phyloP scores from a whole-genome alignment of 2,888 invertebrate genomes.

The Zelleria hepariella region DNA sequence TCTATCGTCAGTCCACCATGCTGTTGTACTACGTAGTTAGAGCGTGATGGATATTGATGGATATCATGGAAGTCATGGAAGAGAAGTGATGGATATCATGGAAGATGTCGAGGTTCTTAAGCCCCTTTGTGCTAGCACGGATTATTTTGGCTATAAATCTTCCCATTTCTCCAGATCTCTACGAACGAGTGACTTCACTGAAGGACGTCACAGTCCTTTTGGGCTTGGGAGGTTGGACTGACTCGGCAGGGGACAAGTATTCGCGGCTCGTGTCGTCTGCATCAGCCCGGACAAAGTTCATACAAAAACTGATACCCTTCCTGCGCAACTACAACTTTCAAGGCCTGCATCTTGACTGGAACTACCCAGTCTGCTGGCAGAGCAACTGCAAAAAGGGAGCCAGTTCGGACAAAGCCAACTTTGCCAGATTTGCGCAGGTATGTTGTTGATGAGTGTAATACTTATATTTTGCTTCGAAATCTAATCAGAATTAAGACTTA shows the following conservation, averaged over 20 bases:
- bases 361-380: slow-evolving; percentile 95
- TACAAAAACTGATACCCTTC: slow-evolving; percentile 78
- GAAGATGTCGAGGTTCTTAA: too few relatives aligned
- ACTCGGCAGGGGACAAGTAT: slow-evolving; percentile 90
- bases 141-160: too few relatives aligned
- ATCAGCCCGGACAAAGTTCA: slow-evolving; percentile 77
- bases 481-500: too few relatives aligned
- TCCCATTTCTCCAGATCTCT: slow-evolving; percentile 84
- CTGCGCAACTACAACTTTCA: slow-evolving; percentile 82
- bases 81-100: too few relatives aligned
- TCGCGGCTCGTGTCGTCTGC: slow-evolving; percentile 81
- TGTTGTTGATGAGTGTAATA: too few relatives aligned
- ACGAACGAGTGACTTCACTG: slow-evolving; percentile 81
- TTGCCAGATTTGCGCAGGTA: slow-evolving; percentile 81
- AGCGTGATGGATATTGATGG: too few relatives aligned
- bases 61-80: too few relatives aligned
- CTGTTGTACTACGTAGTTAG: too few relatives aligned
- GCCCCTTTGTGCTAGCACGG: too few relatives aligned
- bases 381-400: slow-evolving; percentile 89
- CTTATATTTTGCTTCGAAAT: background rate
- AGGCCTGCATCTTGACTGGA: slow-evolving; percentile 94
- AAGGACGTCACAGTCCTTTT: slow-evolving; percentile 78
- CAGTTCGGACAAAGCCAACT: slow-evolving; percentile 82
- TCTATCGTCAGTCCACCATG: too few relatives aligned
- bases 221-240: slow-evolving; percentile 96